phyloP scores from a whole-genome alignment of 2,113 vertebrate genomes.

The Epinephelus fuscoguttatus region DNA sequence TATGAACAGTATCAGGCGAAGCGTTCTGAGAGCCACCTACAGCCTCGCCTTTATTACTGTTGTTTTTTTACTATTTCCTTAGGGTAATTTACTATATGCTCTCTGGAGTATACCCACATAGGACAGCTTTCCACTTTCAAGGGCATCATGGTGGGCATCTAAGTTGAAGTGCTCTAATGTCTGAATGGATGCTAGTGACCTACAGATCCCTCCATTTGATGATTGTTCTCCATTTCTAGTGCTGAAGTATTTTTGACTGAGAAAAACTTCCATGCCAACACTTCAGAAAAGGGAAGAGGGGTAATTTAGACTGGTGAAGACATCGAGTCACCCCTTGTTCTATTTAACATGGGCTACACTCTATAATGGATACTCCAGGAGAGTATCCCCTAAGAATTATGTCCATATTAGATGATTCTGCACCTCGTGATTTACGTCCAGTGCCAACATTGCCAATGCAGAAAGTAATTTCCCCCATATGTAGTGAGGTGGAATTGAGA shows the following conservation, averaged over 20 bases:
- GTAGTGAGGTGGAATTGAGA: neutral
- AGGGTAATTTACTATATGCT: conserved; percentile 79
- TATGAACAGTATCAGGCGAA: conserved; percentile 74
- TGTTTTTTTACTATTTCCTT: conserved; percentile 81
- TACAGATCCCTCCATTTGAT: conserved; percentile 2
- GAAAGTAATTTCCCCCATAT: neutral
- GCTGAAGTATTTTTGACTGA: neutral
- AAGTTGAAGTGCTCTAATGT: conserved; percentile 25
- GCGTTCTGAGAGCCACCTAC: conserved; percentile 78
- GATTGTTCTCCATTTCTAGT: neutral
- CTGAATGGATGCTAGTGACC: conserved; percentile 30
- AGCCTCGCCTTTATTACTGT: conserved; percentile 79
- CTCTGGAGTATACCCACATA: conserved; percentile 73
- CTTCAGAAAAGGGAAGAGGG: neutral
- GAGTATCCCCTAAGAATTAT: neutral
- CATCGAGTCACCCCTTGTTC: no score
- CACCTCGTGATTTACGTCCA: neutral
- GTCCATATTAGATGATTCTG: neutral
- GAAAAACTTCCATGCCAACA: neutral
- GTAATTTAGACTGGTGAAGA: neutral
- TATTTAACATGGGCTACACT: neutral
- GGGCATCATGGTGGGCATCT: conserved; percentile 72
- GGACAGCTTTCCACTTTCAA: conserved; percentile 76
- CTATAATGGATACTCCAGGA: neutral
- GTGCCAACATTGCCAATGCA: neutral